Base-by-base conservation (phyloP, 2,888 invertebrate species). In the Spatulosminthurus flaviceps region DNA sequence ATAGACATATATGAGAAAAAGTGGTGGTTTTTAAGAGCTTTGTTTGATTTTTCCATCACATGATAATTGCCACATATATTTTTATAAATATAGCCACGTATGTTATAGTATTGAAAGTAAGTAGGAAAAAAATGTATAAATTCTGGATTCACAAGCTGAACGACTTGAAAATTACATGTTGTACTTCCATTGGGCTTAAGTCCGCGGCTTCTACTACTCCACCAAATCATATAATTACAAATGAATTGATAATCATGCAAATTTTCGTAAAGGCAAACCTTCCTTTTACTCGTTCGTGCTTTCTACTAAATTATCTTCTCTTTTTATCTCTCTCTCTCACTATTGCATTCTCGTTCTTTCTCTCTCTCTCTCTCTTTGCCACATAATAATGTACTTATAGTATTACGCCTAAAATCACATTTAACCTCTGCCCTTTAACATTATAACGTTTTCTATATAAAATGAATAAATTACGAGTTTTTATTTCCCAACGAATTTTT, bases 191-290 rank as follows among this genome's bases (percentile, higher is more conserved):
- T 7, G 19, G 19, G 7, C 60, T 21, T 13, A 43, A 60, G 60
- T 60, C 60, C n/a, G n/a, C n/a, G 60, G 60, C 60, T 60, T 60
- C 60, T 13, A 21, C 60, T 64, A n/a, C n/a, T n/a, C n/a, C n/a
- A n/a, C 24, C 64, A 11, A 64, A 64, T 64, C 64, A 26, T 64
- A 64, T 64, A 64, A 64, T 64, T 64, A 64, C 24, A 11, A 22
- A 1, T 64, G 64, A 64, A 64, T 64, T 64, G 64, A 64, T 64
- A 64, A 64, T 64, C 64, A 64, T 64, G 64, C 64, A 64, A 64
- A 64, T 64, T 64, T 26, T 24, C 22, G 4, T 2, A 13, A 64
- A 24, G 22, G 11, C 21, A 19, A 21, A 21, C 60, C 60, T 21
- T 60, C 60, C 21, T 16, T 60, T 60, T 60, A 21, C 60, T 21